These are phyloP conservation scores for Gryon sp. DNA, from an alignment of 1,140 invertebrate genomes.

Conservation along the genomic window DNA sequence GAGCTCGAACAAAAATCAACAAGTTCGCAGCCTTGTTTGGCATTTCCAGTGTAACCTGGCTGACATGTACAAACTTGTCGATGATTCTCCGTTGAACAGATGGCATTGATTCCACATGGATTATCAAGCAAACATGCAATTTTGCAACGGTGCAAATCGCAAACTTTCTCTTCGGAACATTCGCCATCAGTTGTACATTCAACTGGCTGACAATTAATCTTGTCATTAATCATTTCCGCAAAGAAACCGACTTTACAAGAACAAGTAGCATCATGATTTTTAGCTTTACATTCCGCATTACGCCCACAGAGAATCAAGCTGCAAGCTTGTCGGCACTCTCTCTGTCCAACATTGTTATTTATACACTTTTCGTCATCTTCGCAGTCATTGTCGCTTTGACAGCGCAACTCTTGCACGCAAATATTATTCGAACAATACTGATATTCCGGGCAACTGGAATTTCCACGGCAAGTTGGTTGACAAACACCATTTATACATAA, in stretches of 20 bases:
- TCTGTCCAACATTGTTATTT: constrained; percentile 84
- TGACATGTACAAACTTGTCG: constrained; percentile 87
- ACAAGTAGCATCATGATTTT: constrained; percentile 86
- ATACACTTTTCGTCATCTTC: constrained; percentile 84
- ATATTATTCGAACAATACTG: constrained; percentile 91
- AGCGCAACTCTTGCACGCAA: constrained; percentile 89
- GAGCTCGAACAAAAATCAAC: constrained; percentile 89
- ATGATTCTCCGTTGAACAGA: constrained; percentile 90
- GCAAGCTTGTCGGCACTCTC: constrained; percentile 87
- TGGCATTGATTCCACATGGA: constrained; percentile 89
- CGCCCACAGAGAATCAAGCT: constrained; percentile 87
- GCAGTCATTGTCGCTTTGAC: constrained; percentile 86
- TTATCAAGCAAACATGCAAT: constrained; percentile 90
- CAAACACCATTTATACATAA: constrained; percentile 89
- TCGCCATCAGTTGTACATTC: constrained; percentile 86
- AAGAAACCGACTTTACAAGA: constrained; percentile 88
- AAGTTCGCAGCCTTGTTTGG: constrained; percentile 84
- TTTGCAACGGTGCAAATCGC: constrained; percentile 89
- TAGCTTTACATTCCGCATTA: constrained; percentile 87
- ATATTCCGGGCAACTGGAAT: constrained; percentile 88
- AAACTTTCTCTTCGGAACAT: constrained; percentile 90
- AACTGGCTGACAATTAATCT: constrained; percentile 87
- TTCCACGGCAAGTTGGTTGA: constrained; percentile 87
- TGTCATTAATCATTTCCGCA: constrained; percentile 86
- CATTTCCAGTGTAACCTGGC: constrained; percentile 90